These are phyloP conservation scores for Pollachius pollachius DNA, from an alignment of 2,113 vertebrate species.

Conservation along the genomic window DNA sequence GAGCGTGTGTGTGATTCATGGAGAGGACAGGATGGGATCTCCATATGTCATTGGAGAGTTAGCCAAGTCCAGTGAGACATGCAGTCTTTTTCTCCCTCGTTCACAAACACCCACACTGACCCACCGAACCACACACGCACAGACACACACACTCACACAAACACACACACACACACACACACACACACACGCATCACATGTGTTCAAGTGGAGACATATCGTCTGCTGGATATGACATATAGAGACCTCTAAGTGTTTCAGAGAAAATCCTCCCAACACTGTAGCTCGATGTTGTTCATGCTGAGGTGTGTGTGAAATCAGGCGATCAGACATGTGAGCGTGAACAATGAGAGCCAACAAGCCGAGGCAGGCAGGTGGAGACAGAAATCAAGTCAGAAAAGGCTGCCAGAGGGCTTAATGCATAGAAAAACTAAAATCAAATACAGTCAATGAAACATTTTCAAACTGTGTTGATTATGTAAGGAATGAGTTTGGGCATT, in stretches of 20 bases:
- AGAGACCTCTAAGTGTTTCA: not conserved
- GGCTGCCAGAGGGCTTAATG: no score
- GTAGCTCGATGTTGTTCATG: no score
- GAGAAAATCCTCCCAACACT: not conserved
- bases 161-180: not conserved
- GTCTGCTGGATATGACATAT: not conserved
- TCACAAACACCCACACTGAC: not conserved
- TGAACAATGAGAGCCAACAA: no score
- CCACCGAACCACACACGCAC: not conserved
- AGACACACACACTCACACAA: not conserved
- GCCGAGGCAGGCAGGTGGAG: no score
- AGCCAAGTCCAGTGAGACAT: slow-evolving; percentile 56
- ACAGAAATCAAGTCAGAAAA: no score
- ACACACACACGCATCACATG: not conserved
- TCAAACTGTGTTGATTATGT: no score
- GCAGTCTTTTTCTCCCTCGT: slow-evolving; percentile 16
- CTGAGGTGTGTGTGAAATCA: no score
- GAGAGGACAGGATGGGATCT: slow-evolving; percentile 60
- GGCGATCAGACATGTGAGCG: no score
- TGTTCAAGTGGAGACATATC: not conserved
- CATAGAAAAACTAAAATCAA: no score
- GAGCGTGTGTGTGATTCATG: slow-evolving; percentile 32
- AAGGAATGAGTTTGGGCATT: no score
- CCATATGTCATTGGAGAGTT: slow-evolving; percentile 61
- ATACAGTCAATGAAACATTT: no score